Conservation (phyloP, 2,113 vertebrate species). For the Hydropotes inermis region DNA sequence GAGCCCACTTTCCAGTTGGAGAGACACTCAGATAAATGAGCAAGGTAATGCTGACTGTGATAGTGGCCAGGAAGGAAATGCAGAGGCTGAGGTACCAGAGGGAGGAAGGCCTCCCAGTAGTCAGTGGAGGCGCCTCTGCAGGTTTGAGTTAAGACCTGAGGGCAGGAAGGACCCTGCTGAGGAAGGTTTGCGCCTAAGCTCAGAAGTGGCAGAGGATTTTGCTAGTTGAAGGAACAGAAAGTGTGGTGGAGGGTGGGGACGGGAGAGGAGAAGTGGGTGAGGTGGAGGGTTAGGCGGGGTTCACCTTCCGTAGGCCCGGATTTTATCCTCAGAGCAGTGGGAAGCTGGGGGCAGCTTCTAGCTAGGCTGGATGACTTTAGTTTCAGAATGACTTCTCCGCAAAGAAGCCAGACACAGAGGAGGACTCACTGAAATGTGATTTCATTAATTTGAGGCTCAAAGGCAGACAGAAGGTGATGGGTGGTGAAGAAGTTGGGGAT, state of each 20-base stretch:
- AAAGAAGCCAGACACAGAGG: not conserved
- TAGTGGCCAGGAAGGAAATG: not conserved
- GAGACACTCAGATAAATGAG: not conserved
- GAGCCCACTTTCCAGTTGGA: not conserved
- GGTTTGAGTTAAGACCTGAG: not conserved
- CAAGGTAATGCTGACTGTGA: not conserved
- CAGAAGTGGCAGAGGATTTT: not conserved
- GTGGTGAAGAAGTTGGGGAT: not conserved
- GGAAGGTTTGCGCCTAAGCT: not conserved
- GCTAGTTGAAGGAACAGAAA: not conserved
- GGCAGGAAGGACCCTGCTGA: not conserved
- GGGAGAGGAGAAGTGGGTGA: not conserved
- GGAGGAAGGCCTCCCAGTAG: not conserved
- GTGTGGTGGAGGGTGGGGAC: not conserved
- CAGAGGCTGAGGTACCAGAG: accelerated
- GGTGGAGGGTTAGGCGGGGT: not conserved
- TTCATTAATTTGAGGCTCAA: not conserved
- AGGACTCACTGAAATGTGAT: not conserved
- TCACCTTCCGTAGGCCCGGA: accelerated
- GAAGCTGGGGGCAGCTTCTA: not conserved
- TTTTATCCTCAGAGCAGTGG: not conserved
- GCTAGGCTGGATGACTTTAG: not conserved
- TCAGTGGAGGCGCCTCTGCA: not conserved
- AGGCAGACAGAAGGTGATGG: not conserved
- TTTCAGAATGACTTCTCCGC: not conserved